Evolutionary conservation across 1,140 invertebrate genomes (phyloP).

Genomic region (Megalonaias nervosa): DNA sequence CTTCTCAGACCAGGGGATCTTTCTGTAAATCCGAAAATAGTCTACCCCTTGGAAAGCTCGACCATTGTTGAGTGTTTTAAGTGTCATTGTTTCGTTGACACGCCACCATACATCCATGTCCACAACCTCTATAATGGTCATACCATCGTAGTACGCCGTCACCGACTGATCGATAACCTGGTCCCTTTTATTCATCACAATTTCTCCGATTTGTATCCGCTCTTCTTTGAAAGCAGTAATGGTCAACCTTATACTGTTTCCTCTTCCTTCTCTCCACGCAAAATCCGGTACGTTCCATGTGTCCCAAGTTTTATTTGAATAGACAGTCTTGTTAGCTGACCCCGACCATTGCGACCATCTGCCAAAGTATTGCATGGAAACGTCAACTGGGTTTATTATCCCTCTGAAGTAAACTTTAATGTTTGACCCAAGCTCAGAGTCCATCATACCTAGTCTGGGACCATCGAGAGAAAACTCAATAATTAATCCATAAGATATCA

Average conservation of each 20-base stretch:
- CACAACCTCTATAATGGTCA: conserved; percentile 47
- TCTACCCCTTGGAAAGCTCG: conserved; percentile 19
- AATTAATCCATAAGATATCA: conserved; percentile 8
- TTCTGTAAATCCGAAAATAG: conserved; percentile 40
- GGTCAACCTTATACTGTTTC: conserved; percentile 23
- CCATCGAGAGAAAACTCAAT: conserved; percentile 38
- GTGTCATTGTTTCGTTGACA: conserved; percentile 39
- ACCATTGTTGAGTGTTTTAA: conserved; percentile 21
- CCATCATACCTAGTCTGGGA: conserved; percentile 32
- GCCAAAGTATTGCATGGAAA: conserved; percentile 32
- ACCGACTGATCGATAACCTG: neutral
- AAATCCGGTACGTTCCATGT: conserved; percentile 44
- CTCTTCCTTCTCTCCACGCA: conserved; percentile 37
- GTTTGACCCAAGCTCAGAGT: conserved; percentile 47
- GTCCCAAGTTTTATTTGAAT: neutral
- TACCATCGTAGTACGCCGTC: conserved; percentile 25
- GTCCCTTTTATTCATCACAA: conserved; percentile 12
- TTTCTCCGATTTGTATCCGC: neutral
- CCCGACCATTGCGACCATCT: conserved; percentile 24
- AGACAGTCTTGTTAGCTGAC: conserved; percentile 8
- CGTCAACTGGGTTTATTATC: conserved; percentile 10
- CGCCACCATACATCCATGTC: conserved; percentile 59
- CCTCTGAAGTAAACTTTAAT: conserved; percentile 19
- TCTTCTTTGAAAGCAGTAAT: neutral
- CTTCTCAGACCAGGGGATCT: conserved; percentile 34